Evolutionary conservation across 2,888 invertebrate genomes (phyloP).

Genomic region (Dyspetes luteomarginatus): DNA sequence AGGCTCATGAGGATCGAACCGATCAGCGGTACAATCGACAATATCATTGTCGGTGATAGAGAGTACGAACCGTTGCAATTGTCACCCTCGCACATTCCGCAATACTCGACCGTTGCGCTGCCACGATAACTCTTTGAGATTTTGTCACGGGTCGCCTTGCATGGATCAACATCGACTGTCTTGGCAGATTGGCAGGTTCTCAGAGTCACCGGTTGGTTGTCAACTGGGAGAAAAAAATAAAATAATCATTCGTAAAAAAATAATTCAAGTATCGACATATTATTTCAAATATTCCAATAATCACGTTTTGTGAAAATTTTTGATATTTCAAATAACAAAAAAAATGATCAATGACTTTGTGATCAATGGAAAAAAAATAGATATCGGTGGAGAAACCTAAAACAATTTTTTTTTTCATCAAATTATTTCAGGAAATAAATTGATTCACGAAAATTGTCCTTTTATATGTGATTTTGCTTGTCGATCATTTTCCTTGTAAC

Average conservation of each 20-base stretch:
- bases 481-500: too few species aligned
- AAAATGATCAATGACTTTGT: too few species aligned
- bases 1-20: constrained; percentile 66
- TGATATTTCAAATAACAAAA: too few species aligned
- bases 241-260: constrained; percentile 2
- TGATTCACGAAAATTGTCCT: too few species aligned
- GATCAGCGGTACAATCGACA: constrained; percentile 68
- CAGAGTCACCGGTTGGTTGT: constrained; percentile 66
- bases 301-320: too few species aligned
- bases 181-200: constrained; percentile 77
- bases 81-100: constrained; percentile 74
- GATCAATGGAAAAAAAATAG: too few species aligned
- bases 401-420: too few species aligned
- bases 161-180: constrained; percentile 74
- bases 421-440: too few species aligned
- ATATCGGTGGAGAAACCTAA: too few species aligned
- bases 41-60: constrained; percentile 66
- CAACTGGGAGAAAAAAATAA: constrained; percentile 59
- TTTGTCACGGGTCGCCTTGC: constrained; percentile 69
- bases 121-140: constrained; percentile 20
- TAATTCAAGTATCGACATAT: too few species aligned
- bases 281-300: too few species aligned
- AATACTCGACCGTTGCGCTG: constrained; percentile 66
- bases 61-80: constrained; percentile 74
- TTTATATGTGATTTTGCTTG: too few species aligned